Percentiles rank a stretch among this genome's conserved stretches.
Conservation (phyloP, 30 jellyfish, hydroid and myxozoan genomes). For the Turritopsis rubra region DNA sequence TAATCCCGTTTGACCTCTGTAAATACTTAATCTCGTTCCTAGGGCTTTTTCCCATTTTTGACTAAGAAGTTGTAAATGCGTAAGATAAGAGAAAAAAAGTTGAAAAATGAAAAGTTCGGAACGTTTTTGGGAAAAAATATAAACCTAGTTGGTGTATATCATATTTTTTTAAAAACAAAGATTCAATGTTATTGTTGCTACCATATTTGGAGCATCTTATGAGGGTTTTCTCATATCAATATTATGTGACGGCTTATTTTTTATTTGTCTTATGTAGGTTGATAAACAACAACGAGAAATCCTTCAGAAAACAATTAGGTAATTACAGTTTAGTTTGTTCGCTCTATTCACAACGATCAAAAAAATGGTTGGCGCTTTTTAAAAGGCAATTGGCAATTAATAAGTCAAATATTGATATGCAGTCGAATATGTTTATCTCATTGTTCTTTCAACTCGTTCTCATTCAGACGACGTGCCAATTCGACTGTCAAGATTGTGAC, state of each 20-base stretch:
- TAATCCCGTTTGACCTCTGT: no score
- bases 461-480: neutral
- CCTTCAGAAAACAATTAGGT: neutral
- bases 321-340: neutral
- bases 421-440: neutral
- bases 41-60: no score
- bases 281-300: neutral
- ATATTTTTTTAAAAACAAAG: neutral
- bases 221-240: neutral
- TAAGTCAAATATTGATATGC: neutral
- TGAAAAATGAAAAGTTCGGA: no score
- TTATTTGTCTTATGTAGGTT: neutral
- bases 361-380: neutral
- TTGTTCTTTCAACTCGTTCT: neutral
- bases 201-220: neutral
- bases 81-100: no score
- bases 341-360: neutral
- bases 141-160: no score
- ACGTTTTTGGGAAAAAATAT: no score
- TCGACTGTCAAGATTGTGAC: neutral
- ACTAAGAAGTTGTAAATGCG: no score
- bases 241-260: neutral
- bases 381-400: neutral
- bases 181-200: neutral
- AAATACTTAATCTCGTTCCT: no score